phyloP scores from a whole-genome alignment of 2,888 invertebrate species.

The Trachelus stipa region DNA sequence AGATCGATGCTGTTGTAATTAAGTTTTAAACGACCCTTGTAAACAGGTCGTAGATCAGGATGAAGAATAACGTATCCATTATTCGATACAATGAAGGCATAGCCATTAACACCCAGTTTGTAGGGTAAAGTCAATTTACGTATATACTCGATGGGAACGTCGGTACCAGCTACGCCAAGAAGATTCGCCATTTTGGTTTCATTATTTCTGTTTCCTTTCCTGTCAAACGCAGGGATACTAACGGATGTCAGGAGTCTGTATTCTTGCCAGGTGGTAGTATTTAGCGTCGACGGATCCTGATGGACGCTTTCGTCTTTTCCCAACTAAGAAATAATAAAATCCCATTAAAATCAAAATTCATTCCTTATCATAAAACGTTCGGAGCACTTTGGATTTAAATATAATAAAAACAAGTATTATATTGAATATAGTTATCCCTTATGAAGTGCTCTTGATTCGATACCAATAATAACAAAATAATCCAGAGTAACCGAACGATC shows the following conservation, averaged over 20 bases:
- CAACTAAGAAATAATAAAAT: constrained; percentile 32
- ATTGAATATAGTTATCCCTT: not conserved
- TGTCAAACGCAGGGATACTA: constrained; percentile 92
- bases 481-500: not conserved
- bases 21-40: constrained; percentile 78
- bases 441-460: not conserved
- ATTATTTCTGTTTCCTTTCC: constrained; percentile 72
- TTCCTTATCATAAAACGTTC: not conserved
- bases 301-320: constrained; percentile 46
- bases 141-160: constrained; percentile 92
- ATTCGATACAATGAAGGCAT: constrained; percentile 96
- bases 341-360: not conserved
- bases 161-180: constrained; percentile 95
- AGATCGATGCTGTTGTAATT: constrained; percentile 98
- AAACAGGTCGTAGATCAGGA: constrained; percentile 90
- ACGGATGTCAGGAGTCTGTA: constrained; percentile 89
- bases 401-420: not conserved
- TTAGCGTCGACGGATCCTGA: constrained; percentile 38
- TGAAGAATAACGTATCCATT: constrained; percentile 96
- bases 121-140: constrained; percentile 89
- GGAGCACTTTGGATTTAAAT: not conserved
- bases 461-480: not conserved
- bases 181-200: constrained; percentile 78
- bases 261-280: constrained; percentile 59
- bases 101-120: constrained; percentile 96